Percentiles rank a stretch among this genome's conserved stretches.
Evolutionary conservation across 2,888 invertebrate species (phyloP).

Genomic region (Chironomus tentans): DNA sequence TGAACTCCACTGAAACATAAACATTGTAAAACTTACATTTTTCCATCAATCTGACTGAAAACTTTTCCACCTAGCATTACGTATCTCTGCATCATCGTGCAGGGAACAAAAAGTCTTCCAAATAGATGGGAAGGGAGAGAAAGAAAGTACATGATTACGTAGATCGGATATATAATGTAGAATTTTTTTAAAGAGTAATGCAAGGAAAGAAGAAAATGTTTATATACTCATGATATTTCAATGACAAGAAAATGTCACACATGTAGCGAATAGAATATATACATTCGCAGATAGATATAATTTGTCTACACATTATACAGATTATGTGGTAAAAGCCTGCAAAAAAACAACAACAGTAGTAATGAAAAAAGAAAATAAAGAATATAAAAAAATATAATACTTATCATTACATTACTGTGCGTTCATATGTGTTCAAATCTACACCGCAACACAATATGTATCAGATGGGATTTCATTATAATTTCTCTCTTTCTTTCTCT

Average conservation of each 20-base stretch:
- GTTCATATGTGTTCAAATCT: neutral
- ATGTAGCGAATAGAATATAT: neutral
- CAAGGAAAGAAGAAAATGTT: neutral
- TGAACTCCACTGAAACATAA: no score
- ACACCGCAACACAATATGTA: neutral
- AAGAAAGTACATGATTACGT: no score
- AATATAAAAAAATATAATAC: neutral
- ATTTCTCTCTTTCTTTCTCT: neutral
- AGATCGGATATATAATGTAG: no score
- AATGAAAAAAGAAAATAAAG: no score
- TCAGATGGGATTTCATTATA: constrained; percentile 4
- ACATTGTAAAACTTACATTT: no score
- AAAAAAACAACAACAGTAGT: constrained; percentile 1
- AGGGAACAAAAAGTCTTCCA: no score
- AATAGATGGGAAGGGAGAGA: no score
- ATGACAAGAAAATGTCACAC: constrained; percentile 26
- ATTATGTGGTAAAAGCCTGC: neutral
- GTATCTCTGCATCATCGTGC: no score
- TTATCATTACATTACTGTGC: neutral
- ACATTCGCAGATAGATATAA: neutral
- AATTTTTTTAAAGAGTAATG: no score
- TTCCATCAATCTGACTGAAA: no score
- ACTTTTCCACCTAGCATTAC: no score
- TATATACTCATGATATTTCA: constrained; percentile 14
- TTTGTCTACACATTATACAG: neutral